These are phyloP conservation scores for Chanos chanos DNA, from an alignment of 2,797 vertebrate genomes.

Conservation along the genomic window DNA sequence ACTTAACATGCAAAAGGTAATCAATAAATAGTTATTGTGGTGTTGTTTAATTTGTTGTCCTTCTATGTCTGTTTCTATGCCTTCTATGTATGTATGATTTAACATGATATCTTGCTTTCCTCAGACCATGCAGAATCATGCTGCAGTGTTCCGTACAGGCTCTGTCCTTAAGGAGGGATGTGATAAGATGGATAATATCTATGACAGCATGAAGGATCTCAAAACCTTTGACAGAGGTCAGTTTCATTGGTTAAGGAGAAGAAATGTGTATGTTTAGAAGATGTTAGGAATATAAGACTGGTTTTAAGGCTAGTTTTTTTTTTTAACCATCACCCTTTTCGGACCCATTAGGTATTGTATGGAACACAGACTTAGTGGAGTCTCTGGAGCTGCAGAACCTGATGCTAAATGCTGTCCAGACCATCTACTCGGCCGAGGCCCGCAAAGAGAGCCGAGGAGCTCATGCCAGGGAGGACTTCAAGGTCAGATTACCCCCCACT, in stretches of 20 bases:
- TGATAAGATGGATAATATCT: constrained; percentile 80
- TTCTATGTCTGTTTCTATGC: too few relatives aligned
- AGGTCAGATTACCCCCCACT: too few relatives aligned
- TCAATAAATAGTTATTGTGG: too few relatives aligned
- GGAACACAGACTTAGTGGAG: constrained; percentile 97
- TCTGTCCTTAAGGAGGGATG: constrained; percentile 91
- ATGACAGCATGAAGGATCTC: constrained; percentile 80
- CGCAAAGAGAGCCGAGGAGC: constrained; percentile 93
- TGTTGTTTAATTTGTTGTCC: too few relatives aligned
- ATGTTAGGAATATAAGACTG: too few relatives aligned
- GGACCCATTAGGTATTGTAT: constrained; percentile 85
- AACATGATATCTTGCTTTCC: too few relatives aligned
- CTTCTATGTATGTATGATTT: too few relatives aligned
- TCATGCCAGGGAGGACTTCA: constrained; percentile 95
- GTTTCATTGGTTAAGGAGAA: too few relatives aligned
- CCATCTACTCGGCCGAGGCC: constrained; percentile 88
- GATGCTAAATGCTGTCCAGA: constrained; percentile 92
- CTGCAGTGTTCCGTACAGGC: constrained; percentile 93
- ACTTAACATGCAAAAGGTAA: constrained; percentile 95
- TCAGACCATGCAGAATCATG: constrained; percentile 92
- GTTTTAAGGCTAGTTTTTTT: too few relatives aligned
- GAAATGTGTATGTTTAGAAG: too few relatives aligned
- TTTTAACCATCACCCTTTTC: neutral
- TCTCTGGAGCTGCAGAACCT: constrained; percentile 94
- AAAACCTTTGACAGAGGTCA: constrained; percentile 96